Evolutionary conservation across 2,113 vertebrate species (phyloP), one percentile per base, ranked within the genome.

Genomic region (Oreochromis spilurus): DNA sequence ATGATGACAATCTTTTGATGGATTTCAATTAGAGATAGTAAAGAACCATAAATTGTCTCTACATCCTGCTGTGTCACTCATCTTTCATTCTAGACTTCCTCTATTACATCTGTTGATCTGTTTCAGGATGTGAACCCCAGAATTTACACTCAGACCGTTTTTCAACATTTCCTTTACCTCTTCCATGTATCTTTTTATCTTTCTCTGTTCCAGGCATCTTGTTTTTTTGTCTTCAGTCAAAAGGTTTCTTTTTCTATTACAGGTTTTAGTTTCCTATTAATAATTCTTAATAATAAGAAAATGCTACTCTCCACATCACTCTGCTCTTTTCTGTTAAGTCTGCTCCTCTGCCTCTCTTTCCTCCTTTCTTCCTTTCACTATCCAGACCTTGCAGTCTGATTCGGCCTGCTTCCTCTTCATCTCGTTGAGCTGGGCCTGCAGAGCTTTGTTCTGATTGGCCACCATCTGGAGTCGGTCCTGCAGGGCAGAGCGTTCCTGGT

Each of bases 371-470:
- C 19, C n/a, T 31, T 5, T 54, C 24, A 67, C 38, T 21, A 10
- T 62, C 10, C 93, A 72, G 29, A 96, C 95, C 95, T 96, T 96
- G 95, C 97, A 98, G 90, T 98, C 97, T 0, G 91, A 96, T 94
- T 98, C 97, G 0, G 97, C 91, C 86, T 98, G 97, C 84, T 97
- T 98, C 95, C 98, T 97, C 87, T 97, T 98, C 97, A 97, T 97
- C 90, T 98, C 98, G 6, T 90, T 98, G 82, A 98, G 96, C 55
- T 98, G 97, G 3, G 96, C 92, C 95, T 98, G 98, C 50, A 99
- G 96, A 55, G 96, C 96, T 92, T 98, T 97, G 95, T 97, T 98
- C 94, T 99, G 97, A 77, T 97, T 97, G 2, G 95, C 93, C 84
- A 97, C 75, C 91, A 96, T 97, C 90, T 98, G 97, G 58, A 98